Conservation (phyloP, 2,888 invertebrate species). For the Agapostemon virescens region DNA sequence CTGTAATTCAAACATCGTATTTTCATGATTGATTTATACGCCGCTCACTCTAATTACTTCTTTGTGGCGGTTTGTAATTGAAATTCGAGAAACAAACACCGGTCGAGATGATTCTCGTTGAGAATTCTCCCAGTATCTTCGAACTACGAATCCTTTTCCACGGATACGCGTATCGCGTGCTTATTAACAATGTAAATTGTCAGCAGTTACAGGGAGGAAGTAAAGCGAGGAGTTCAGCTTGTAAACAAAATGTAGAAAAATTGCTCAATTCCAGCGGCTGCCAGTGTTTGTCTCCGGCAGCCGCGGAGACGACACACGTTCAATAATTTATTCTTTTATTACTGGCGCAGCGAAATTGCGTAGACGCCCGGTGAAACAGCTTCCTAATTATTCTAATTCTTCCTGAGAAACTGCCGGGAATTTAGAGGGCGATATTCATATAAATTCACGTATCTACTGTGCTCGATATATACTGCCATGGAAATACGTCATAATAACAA, state of each 20-base stretch:
- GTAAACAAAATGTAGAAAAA: conserved; percentile 70
- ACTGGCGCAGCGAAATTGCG: neutral
- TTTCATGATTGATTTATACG: neutral
- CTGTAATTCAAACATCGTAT: neutral
- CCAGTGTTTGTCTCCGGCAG: conserved; percentile 52
- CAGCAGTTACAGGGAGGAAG: conserved; percentile 31
- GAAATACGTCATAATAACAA: too few species aligned
- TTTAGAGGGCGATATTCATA: neutral
- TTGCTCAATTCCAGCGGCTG: conserved; percentile 64
- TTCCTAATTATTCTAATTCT: neutral
- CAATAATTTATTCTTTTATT: conserved; percentile 59
- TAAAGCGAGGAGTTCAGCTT: conserved; percentile 35
- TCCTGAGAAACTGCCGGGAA: neutral
- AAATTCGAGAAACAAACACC: neutral
- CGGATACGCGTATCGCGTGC: neutral
- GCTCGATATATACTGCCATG: too few species aligned
- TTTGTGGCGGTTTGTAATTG: neutral
- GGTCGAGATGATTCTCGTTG: neutral
- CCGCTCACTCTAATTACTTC: neutral
- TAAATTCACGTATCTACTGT: neutral
- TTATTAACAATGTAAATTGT: conserved; percentile 66
- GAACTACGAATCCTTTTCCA: neutral
- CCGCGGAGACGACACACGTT: conserved; percentile 29
- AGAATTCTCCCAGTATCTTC: neutral
- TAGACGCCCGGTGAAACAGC: neutral